Percentiles rank a stretch among this genome's conserved stretches.
phyloP scores from a whole-genome alignment of 2,888 invertebrate species.

The Parnassius mnemosyne region DNA sequence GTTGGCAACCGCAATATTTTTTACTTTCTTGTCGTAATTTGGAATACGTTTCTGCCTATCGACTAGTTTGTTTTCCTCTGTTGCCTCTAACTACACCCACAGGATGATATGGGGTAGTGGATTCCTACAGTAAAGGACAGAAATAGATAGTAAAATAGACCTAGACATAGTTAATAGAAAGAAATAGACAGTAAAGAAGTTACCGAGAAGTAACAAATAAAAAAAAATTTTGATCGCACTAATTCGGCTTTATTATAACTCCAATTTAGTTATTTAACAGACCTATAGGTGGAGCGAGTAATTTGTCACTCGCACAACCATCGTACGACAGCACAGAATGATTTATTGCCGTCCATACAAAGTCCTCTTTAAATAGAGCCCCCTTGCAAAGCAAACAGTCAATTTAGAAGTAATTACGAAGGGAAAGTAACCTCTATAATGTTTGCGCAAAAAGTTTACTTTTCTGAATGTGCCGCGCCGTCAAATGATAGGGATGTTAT shows the following conservation, averaged over 20 bases:
- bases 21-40: too few relatives aligned
- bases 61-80: too few relatives aligned
- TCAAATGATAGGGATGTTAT: slow-evolving; percentile 30
- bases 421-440: slow-evolving; percentile 59
- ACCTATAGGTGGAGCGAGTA: slow-evolving; percentile 60
- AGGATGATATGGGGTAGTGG: too few relatives aligned
- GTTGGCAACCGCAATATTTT: too few relatives aligned
- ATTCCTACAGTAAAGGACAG: too few relatives aligned
- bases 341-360: slow-evolving; percentile 70
- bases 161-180: too few relatives aligned
- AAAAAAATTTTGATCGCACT: slow-evolving; percentile 11
- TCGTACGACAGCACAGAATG: slow-evolving; percentile 66
- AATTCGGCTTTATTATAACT: slow-evolving; percentile 33
- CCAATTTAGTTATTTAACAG: slow-evolving; percentile 45
- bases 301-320: slow-evolving; percentile 71
- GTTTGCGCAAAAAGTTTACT: slow-evolving; percentile 50
- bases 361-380: slow-evolving; percentile 70
- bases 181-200: too few relatives aligned
- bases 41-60: too few relatives aligned
- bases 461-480: slow-evolving; percentile 53
- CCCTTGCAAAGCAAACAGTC: slow-evolving; percentile 68
- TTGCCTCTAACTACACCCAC: too few relatives aligned
- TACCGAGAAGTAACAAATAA: neutral
- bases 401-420: slow-evolving; percentile 61
- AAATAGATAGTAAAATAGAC: too few relatives aligned